Conservation (phyloP, 2,888 invertebrate species). For the Amphipoea lucens region DNA sequence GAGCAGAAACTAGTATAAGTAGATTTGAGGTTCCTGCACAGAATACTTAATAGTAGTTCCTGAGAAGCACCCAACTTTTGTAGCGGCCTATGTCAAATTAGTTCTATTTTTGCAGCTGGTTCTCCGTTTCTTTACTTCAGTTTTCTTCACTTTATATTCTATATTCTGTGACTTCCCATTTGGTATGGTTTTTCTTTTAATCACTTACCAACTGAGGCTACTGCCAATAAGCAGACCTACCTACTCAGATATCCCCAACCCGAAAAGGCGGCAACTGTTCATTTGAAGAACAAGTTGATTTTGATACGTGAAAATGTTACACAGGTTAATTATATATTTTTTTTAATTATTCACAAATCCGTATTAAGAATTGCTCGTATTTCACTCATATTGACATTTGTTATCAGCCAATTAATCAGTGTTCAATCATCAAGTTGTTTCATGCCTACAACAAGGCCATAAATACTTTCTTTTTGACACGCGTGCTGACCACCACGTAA, state of each 20-base stretch:
- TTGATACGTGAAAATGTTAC: background rate
- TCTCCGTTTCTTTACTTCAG: background rate
- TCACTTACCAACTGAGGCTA: background rate
- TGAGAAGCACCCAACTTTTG: background rate
- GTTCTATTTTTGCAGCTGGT: background rate
- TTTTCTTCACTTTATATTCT: no score
- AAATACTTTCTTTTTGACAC: conserved; percentile 60
- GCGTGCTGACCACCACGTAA: conserved; percentile 56
- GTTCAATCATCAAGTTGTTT: conserved; percentile 46
- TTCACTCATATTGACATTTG: conserved; percentile 41
- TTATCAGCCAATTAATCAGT: conserved; percentile 57
- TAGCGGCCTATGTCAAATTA: background rate
- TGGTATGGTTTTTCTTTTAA: background rate
- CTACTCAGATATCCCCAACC: background rate
- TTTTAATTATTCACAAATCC: background rate
- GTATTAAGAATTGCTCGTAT: conserved; percentile 16
- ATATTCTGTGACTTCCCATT: background rate
- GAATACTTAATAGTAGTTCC: no score
- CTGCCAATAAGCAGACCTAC: background rate
- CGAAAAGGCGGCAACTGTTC: background rate
- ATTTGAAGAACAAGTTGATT: background rate
- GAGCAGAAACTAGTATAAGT: no score
- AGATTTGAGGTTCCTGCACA: no score
- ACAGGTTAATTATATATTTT: background rate
- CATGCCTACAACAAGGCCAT: conserved; percentile 15